phyloP scores from a whole-genome alignment of 2,113 vertebrate genomes.

The Chaetorhynchus papuensis region DNA sequence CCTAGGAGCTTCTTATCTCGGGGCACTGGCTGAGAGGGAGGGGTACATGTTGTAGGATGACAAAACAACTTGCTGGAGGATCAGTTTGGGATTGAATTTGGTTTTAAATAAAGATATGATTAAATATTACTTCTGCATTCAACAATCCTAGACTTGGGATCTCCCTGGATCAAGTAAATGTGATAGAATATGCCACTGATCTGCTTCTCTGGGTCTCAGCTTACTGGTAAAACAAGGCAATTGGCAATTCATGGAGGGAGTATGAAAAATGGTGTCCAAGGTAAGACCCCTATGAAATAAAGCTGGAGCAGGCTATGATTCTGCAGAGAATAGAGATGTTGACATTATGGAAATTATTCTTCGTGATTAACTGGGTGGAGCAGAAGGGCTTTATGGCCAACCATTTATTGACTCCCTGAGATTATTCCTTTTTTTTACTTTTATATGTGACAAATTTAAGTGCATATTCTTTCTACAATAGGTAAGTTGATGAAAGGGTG shows the following conservation, averaged over 20 bases:
- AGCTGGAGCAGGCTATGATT: neutral
- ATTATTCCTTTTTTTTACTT: neutral
- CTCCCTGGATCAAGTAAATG: neutral
- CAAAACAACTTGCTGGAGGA: neutral
- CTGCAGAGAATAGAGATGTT: neutral
- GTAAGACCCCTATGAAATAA: neutral
- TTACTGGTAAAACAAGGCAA: neutral
- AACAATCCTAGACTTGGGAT: neutral
- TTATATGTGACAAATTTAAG: neutral
- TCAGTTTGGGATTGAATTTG: neutral
- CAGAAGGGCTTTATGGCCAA: neutral
- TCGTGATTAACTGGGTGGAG: neutral
- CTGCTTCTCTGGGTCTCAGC: neutral
- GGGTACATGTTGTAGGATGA: fast-evolving
- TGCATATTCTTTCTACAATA: fast-evolving
- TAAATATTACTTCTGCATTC: neutral
- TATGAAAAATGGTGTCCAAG: neutral
- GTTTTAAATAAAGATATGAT: neutral
- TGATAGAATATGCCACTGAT: neutral
- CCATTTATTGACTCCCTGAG: neutral
- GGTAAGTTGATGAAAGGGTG: neutral
- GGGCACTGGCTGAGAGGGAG: neutral
- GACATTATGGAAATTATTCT: neutral
- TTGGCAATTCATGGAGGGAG: neutral
- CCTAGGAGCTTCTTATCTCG: neutral